Percentiles rank a stretch among this genome's conserved stretches.
These are phyloP conservation scores for Sycophila texana DNA, from an alignment of 2,888 invertebrate species.

Conservation along the genomic window DNA sequence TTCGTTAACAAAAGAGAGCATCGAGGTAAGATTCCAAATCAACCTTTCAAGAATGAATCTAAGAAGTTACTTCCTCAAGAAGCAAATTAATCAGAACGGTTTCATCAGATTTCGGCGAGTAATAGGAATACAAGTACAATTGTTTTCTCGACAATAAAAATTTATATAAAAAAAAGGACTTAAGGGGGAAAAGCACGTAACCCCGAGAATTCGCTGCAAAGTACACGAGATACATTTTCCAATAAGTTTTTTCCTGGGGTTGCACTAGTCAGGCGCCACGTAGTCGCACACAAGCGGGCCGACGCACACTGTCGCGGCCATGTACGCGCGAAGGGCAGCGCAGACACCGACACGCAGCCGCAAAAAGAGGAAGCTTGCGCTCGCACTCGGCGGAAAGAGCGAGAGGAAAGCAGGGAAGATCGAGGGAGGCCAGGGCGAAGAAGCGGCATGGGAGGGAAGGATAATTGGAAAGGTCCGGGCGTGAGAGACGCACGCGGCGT, in stretches of 20 bases:
- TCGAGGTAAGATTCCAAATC: too few species aligned
- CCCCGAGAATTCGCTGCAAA: background rate
- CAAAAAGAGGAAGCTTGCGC: background rate
- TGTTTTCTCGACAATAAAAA: too few species aligned
- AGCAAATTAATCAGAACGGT: too few species aligned
- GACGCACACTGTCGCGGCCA: too few species aligned
- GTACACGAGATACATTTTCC: constrained; percentile 45
- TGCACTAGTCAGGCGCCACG: constrained; percentile 35
- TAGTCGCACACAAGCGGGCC: background rate
- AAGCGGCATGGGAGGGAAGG: constrained; percentile 30
- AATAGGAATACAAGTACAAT: too few species aligned
- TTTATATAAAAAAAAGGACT: too few species aligned
- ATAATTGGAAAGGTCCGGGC: constrained; percentile 57
- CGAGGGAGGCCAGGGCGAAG: background rate
- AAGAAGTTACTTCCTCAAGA: too few species aligned
- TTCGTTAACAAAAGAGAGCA: too few species aligned
- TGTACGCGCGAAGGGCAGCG: too few species aligned
- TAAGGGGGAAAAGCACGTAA: background rate
- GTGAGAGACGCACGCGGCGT: constrained; percentile 12
- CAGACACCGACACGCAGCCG: background rate
- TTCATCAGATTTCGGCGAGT: too few species aligned
- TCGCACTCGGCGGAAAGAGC: background rate
- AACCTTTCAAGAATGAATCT: too few species aligned
- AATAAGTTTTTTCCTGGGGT: constrained; percentile 44
- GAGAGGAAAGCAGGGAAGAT: background rate